Conservation (phyloP, 2,797 vertebrate genomes). For the Epinephelus malabaricus region DNA sequence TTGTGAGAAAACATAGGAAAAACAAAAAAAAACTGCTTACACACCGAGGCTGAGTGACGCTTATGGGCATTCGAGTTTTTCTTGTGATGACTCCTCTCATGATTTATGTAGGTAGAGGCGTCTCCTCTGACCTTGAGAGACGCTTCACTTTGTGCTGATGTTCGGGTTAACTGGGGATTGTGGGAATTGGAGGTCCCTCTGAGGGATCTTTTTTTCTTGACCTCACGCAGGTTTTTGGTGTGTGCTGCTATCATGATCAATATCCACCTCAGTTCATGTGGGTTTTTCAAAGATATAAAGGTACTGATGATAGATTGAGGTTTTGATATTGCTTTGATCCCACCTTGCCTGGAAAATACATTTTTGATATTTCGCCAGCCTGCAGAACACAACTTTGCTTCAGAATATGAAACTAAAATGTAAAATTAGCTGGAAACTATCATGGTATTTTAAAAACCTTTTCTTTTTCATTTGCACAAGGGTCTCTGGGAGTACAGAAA, state of each 20-base stretch:
- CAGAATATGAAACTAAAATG: constrained; percentile 42
- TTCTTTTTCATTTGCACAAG: constrained; percentile 7
- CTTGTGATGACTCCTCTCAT: constrained; percentile 83
- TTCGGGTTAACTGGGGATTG: constrained; percentile 82
- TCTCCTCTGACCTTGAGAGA: constrained; percentile 87
- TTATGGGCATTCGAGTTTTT: constrained; percentile 78
- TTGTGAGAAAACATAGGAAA: constrained; percentile 48
- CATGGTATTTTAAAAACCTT: not conserved
- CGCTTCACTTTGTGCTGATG: constrained; percentile 86
- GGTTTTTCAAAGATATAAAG: constrained; percentile 68
- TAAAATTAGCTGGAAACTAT: constrained; percentile 28
- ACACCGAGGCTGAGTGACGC: constrained; percentile 75
- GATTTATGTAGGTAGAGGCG: constrained; percentile 85
- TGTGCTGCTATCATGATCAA: constrained; percentile 80
- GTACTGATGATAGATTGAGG: constrained; percentile 75
- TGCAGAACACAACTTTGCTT: constrained; percentile 49
- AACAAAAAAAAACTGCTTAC: constrained; percentile 67
- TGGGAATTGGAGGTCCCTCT: constrained; percentile 80
- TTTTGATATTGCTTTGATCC: constrained; percentile 78
- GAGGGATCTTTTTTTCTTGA: constrained; percentile 72
- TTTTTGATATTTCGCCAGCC: constrained; percentile 65
- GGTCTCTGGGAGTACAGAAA: not conserved
- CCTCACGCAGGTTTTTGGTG: constrained; percentile 75
- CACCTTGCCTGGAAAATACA: constrained; percentile 68
- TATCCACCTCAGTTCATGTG: constrained; percentile 79